Evolutionary conservation across 1,140 invertebrate species (phyloP).

Genomic region (Melitaea cinxia): DNA sequence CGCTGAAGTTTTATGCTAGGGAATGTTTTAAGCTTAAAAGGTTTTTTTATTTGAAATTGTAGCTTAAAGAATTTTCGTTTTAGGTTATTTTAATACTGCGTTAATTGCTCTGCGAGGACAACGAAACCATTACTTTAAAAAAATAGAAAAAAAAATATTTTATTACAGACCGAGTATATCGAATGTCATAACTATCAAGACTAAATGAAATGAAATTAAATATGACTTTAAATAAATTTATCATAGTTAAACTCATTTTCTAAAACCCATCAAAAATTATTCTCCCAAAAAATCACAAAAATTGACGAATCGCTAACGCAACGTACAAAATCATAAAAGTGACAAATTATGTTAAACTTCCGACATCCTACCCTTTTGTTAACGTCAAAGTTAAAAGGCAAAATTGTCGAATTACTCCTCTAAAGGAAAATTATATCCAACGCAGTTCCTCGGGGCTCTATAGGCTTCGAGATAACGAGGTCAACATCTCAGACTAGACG

Average conservation of each 20-base stretch:
- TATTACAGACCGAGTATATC: too few relatives aligned
- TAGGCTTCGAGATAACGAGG: constrained; percentile 58
- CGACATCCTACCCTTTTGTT: background rate
- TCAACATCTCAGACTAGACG: constrained; percentile 70
- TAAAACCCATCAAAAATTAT: background rate
- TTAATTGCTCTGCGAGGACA: too few relatives aligned
- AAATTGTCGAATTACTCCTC: constrained; percentile 17
- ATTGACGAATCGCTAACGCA: background rate
- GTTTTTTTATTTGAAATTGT: background rate
- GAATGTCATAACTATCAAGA: too few relatives aligned
- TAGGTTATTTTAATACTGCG: background rate
- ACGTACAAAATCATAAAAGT: background rate
- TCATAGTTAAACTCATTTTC: background rate
- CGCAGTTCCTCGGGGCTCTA: constrained; percentile 36
- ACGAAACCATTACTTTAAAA: too few relatives aligned
- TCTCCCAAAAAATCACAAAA: background rate
- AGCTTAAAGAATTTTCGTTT: background rate
- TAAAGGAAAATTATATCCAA: constrained; percentile 33
- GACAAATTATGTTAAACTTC: background rate
- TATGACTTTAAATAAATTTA: too few relatives aligned
- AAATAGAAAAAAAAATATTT: too few relatives aligned
- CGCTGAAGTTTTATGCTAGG: background rate
- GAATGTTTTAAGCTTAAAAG: background rate
- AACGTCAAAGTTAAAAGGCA: background rate
- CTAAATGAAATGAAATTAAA: too few relatives aligned